phyloP scores from a whole-genome alignment of 1,140 invertebrate species.

The Dermatophagoides farinae region DNA sequence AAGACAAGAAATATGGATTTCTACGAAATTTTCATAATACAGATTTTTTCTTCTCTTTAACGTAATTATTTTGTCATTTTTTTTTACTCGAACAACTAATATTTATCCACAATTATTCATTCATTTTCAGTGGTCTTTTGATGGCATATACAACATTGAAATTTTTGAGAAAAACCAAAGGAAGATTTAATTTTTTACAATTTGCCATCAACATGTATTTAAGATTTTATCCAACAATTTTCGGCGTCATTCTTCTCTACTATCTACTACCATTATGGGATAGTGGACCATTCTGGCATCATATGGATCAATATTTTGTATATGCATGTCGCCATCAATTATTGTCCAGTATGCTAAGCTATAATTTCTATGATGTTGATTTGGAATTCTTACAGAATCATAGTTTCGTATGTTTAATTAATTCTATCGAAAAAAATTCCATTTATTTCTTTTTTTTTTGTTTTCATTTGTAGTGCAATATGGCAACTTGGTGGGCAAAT shows the following conservation, averaged over 20 bases:
- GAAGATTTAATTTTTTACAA: slow-evolving; percentile 8
- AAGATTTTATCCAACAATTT: slow-evolving; percentile 3
- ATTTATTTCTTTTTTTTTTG: neutral
- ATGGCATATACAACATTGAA: neutral
- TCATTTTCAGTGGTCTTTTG: slow-evolving; percentile 6
- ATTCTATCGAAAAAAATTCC: neutral
- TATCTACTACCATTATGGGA: slow-evolving; percentile 2
- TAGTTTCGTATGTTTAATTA: neutral
- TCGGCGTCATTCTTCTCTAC: slow-evolving; percentile 7
- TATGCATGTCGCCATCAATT: slow-evolving; percentile 7
- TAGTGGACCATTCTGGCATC: slow-evolving; percentile 6
- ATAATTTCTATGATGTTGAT: slow-evolving; percentile 9
- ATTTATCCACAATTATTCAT: too few relatives aligned
- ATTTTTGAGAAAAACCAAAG: neutral
- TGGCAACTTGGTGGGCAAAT: neutral
- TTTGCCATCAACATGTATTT: slow-evolving; percentile 6
- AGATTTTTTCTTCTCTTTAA: slow-evolving; percentile 11
- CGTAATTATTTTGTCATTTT: neutral
- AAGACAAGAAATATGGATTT: neutral
- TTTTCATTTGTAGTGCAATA: neutral
- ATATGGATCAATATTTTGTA: neutral
- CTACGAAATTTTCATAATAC: slow-evolving; percentile 8
- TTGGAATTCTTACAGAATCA: slow-evolving; percentile 1
- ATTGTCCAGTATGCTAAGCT: slow-evolving; percentile 8
- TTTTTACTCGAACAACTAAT: neutral